Evolutionary conservation across 1,140 invertebrate species (phyloP).

Genomic region (Elymnias hypermnestra): DNA sequence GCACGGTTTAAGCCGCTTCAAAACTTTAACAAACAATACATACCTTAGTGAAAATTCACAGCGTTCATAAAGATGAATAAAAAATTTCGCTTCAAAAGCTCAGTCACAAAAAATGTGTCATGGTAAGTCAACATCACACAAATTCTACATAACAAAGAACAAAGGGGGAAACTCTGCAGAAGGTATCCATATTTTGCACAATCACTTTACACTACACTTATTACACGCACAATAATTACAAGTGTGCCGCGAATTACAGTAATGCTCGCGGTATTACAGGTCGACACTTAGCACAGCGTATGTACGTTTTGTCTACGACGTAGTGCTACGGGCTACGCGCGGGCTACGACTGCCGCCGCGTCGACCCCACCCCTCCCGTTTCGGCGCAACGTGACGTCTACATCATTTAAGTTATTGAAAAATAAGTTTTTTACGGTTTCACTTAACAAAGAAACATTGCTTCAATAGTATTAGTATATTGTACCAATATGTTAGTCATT

Average conservation of each 20-base stretch:
- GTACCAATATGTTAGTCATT: too few species aligned
- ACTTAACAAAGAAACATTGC: neutral
- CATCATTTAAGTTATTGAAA: constrained; percentile 17
- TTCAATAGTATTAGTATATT: too few species aligned
- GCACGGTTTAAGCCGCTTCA: too few species aligned
- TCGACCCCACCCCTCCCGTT: constrained; percentile 48
- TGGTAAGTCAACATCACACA: constrained; percentile 13
- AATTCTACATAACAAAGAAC: constrained; percentile 11
- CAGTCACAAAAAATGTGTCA: constrained; percentile 21
- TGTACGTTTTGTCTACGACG: constrained; percentile 26
- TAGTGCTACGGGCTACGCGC: constrained; percentile 58
- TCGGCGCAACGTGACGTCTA: constrained; percentile 23
- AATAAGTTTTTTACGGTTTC: constrained; percentile 1
- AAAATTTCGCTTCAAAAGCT: constrained; percentile 16
- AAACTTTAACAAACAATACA: neutral
- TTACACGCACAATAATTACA: constrained; percentile 28
- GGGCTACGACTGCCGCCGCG: constrained; percentile 54
- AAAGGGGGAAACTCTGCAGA: constrained; percentile 2
- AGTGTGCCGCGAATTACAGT: constrained; percentile 28
- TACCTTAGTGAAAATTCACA: constrained; percentile 13
- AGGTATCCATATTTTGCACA: constrained; percentile 19
- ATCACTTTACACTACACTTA: constrained; percentile 25
- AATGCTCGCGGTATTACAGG: constrained; percentile 25
- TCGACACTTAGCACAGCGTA: constrained; percentile 21
- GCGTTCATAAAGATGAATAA: constrained; percentile 11